Percentiles rank a stretch among this genome's conserved stretches.
Evolutionary conservation across 2,113 vertebrate genomes (phyloP).

Genomic region (Todiramphus chloris): DNA sequence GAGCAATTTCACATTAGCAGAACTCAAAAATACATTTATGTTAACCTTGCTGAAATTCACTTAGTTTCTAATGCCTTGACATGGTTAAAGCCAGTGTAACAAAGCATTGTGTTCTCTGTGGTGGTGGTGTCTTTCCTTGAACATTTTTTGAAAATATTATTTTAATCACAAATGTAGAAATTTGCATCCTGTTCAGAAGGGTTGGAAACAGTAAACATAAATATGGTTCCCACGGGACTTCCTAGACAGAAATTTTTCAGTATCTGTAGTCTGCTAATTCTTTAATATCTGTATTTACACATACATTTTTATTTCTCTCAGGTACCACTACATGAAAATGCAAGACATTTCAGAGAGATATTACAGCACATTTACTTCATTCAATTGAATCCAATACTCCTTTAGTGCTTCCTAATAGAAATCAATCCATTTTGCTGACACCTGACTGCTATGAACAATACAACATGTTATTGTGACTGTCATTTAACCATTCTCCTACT

Average conservation of each 20-base stretch:
- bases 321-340: constrained; percentile 8
- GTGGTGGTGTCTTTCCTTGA: neutral
- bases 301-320: constrained; percentile 25
- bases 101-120: neutral
- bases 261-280: constrained; percentile 18
- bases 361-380: neutral
- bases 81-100: neutral
- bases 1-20: neutral
- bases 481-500: neutral
- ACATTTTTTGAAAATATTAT: constrained; percentile 28
- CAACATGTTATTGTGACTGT: neutral
- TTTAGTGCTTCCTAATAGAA: neutral
- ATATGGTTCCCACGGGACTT: neutral
- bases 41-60: neutral
- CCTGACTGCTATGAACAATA: neutral
- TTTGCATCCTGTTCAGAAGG: constrained; percentile 31
- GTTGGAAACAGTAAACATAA: constrained; percentile 41
- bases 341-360: constrained; percentile 8
- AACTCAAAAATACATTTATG: neutral
- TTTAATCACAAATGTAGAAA: constrained; percentile 49
- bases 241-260: neutral
- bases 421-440: constrained; percentile 4
- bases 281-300: constrained; percentile 35
- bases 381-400: neutral
- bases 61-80: neutral